Percentiles rank a stretch among this genome's conserved stretches.
Evolutionary conservation across 1,140 invertebrate genomes (phyloP).

Genomic region (Dolichoris vasculosae): DNA sequence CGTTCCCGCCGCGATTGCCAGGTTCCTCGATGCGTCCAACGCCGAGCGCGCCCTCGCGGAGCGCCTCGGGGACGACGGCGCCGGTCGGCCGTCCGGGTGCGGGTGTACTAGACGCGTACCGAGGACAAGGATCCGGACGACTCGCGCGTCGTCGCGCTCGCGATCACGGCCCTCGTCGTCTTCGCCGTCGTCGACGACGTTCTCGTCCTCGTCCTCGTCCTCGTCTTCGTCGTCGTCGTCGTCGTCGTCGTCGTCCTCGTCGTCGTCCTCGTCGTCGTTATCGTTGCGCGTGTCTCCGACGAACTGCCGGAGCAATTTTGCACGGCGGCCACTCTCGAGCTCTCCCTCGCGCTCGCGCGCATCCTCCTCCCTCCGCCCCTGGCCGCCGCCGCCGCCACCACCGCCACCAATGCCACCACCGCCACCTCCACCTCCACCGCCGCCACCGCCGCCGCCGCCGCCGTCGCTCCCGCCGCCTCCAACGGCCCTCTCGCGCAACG

Average conservation of each 20-base stretch:
- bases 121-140: not conserved
- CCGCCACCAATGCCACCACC: not conserved
- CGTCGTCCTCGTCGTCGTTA: too few species aligned
- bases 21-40: conserved; percentile 36
- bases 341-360: not conserved
- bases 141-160: not conserved
- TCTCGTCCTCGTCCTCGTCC: not conserved
- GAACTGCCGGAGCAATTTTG: not conserved
- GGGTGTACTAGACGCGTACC: not conserved
- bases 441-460: not conserved
- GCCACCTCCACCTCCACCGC: not conserved
- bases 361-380: not conserved
- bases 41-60: conserved; percentile 50
- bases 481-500: not conserved
- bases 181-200: not conserved
- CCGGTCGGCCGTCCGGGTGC: not conserved
- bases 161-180: too few species aligned
- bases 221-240: too few species aligned
- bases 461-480: not conserved
- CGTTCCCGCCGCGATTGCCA: conserved; percentile 47
- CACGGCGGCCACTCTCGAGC: conserved; percentile 11
- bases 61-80: conserved; percentile 4
- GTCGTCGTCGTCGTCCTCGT: not conserved
- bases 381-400: too few species aligned
- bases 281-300: conserved; percentile 8